Base-by-base conservation (phyloP, 1,140 invertebrate species). In the Alviniconcha marisindica region DNA sequence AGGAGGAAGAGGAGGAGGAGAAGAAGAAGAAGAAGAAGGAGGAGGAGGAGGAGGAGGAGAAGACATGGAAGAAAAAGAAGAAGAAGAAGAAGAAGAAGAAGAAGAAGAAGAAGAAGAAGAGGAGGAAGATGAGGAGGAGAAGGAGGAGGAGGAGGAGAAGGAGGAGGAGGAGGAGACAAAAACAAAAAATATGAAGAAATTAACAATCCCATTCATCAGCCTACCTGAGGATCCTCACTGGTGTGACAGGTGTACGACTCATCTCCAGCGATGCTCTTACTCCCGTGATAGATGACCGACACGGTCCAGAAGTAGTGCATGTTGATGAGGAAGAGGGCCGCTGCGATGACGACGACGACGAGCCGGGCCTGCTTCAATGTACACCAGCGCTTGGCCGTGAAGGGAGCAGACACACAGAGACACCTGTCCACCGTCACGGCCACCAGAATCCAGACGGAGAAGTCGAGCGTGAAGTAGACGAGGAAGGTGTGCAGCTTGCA, bases 281-380 rank as follows among this genome's bases (percentile, higher is more conserved):
- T 84, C 82, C 83, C 77, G 71, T 77, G 24, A 12, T 77, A 44
- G 3, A 84, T 82, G 2, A 89, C 31, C 12, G 60, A 83, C 1
- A 89, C 83, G 0, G 87, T 89, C 88, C 87, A 89, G n/a, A 90
- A 83, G 28, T 90, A 87, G 80, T 91, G 91, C 60, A 85, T 60
- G 78, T 91, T 91, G 28, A 90, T 83, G 0, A 84, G 33, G 2
- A 81, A 33, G 24, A 89, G 60, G 0, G 84, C 18, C 1, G 82
- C 15, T 2, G 84, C 60, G 21, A 90, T 85, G 15, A 82, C 36
- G 1, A 77, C 21, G 38, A 88, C 66, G 3, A 84, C 81, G n/a
- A 79, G 15, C 31, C 77, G 81, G 1, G 87, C 87, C 40, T 77
- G 84, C 18, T 63, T 84, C 60, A 86, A n/a, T 0, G 85, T 86